A percentile compares a stretch with the other conserved stretches of the same genome.
These are phyloP conservation scores for Aurelia sp. DNA, from an alignment of 30 jellyfish, hydroid and myxozoan species.

Conservation along the genomic window DNA sequence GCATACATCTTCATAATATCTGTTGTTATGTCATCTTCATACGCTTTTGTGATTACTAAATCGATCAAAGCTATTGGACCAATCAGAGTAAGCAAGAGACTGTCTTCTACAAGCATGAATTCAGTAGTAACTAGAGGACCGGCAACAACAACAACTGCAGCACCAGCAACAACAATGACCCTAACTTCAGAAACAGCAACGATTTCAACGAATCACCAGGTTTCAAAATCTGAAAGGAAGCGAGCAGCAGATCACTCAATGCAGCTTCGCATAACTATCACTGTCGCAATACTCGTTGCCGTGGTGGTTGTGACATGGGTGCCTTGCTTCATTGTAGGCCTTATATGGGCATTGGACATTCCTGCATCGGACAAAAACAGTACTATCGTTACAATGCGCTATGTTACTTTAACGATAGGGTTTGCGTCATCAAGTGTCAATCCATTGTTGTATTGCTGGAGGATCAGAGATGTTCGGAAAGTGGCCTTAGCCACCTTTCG, in stretches of 20 bases:
- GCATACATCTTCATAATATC: slow-evolving; percentile 23
- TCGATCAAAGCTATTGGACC: neutral
- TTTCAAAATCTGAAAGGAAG: neutral
- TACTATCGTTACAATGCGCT: slow-evolving; percentile 32
- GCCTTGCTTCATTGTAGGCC: slow-evolving; percentile 42
- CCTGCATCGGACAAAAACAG: slow-evolving; percentile 14
- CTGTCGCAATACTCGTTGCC: slow-evolving; percentile 41
- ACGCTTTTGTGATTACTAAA: slow-evolving; percentile 19
- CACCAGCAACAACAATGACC: neutral
- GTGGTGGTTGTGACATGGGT: slow-evolving; percentile 37
- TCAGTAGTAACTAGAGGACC: neutral
- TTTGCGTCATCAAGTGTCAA: slow-evolving; percentile 50
- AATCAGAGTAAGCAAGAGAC: neutral
- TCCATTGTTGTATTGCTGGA: slow-evolving; percentile 52
- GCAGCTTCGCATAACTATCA: slow-evolving; percentile 51
- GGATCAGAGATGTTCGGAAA: slow-evolving; percentile 54
- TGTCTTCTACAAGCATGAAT: neutral
- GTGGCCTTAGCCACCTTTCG: slow-evolving; percentile 41
- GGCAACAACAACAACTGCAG: no score
- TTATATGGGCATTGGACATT: slow-evolving; percentile 51
- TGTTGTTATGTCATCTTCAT: slow-evolving; percentile 27
- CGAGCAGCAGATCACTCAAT: slow-evolving; percentile 13
- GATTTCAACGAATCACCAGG: neutral
- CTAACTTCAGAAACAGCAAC: neutral
- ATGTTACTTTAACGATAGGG: slow-evolving; percentile 37